Evolutionary conservation across 1,140 invertebrate species (phyloP).

Genomic region (Chymomyza costata): DNA sequence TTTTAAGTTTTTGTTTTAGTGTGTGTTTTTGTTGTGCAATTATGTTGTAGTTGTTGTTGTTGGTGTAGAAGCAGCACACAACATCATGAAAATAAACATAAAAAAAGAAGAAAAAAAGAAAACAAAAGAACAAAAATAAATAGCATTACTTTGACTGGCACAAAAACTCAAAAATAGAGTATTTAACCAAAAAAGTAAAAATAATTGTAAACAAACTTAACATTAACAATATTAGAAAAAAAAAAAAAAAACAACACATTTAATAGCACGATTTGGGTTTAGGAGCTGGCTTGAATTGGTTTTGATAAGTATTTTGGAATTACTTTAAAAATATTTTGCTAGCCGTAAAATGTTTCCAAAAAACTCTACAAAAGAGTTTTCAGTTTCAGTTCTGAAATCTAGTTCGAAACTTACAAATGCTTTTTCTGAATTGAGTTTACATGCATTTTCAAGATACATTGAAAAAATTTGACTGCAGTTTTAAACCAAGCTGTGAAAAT

Average conservation of each 20-base stretch:
- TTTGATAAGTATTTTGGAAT: no score
- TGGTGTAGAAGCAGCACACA: constrained; percentile 51
- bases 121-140: constrained; percentile 69
- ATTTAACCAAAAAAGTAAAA: constrained; percentile 21
- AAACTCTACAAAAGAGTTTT: no score
- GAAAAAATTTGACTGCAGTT: no score
- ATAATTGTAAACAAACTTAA: constrained; percentile 39
- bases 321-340: no score
- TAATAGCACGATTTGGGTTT: no score
- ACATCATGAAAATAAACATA: constrained; percentile 66
- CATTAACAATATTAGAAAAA: constrained; percentile 28
- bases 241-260: constrained; percentile 2
- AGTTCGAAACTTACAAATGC: no score
- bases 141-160: constrained; percentile 68
- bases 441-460: no score
- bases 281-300: no score
- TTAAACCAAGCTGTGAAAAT: no score
- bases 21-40: constrained; percentile 22
- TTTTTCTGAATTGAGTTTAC: no score
- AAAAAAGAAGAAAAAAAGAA: constrained; percentile 68
- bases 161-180: constrained; percentile 38
- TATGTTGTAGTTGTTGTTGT: constrained; percentile 18
- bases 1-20: constrained; percentile 22
- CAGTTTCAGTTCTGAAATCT: no score
- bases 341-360: no score